Percentiles rank a stretch among this genome's conserved stretches.
phyloP scores from a whole-genome alignment of 2,888 invertebrate genomes.

The Aphodius sticticus region DNA sequence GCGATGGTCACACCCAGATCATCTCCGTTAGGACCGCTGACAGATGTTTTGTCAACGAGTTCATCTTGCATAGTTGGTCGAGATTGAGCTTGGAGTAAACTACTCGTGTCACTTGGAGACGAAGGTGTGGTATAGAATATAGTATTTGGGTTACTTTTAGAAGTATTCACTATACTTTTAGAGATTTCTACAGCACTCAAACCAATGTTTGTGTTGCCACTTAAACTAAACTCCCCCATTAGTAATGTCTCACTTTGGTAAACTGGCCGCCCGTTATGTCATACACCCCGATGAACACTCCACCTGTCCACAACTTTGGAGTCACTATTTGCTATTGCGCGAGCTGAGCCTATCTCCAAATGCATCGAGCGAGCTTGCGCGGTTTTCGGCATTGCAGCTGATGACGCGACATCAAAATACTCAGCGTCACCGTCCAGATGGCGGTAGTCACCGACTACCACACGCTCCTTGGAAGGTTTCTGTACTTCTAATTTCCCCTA shows the following conservation, averaged over 20 bases:
- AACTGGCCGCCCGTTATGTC: conserved; percentile 50
- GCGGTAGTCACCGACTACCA: conserved; percentile 6
- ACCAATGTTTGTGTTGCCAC: conserved; percentile 60
- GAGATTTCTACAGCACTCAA: conserved; percentile 59
- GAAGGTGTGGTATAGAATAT: conserved; percentile 59
- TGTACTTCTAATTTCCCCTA: not conserved
- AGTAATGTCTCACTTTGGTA: conserved; percentile 55
- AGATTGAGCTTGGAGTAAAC: conserved; percentile 52
- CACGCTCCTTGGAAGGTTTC: not conserved
- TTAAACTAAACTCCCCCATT: conserved; percentile 62
- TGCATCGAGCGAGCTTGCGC: conserved; percentile 47
- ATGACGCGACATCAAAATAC: conserved; percentile 38
- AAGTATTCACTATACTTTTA: conserved; percentile 53
- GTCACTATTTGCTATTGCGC: conserved; percentile 51
- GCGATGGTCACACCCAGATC: conserved; percentile 46
- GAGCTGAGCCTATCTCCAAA: conserved; percentile 40
- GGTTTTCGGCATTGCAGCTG: conserved; percentile 42
- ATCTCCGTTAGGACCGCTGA: conserved; percentile 50
- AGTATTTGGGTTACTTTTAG: conserved; percentile 52
- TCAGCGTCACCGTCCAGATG: conserved; percentile 23
- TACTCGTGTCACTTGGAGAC: conserved; percentile 43
- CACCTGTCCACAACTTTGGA: conserved; percentile 57
- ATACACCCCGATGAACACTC: conserved; percentile 52
- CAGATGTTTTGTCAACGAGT: conserved; percentile 57
- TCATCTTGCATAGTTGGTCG: conserved; percentile 61